A percentile compares a stretch with the other conserved stretches of the same genome.
These are phyloP conservation scores for Vandiemenella viatica DNA, from an alignment of 2,888 invertebrate genomes.

Conservation along the genomic window DNA sequence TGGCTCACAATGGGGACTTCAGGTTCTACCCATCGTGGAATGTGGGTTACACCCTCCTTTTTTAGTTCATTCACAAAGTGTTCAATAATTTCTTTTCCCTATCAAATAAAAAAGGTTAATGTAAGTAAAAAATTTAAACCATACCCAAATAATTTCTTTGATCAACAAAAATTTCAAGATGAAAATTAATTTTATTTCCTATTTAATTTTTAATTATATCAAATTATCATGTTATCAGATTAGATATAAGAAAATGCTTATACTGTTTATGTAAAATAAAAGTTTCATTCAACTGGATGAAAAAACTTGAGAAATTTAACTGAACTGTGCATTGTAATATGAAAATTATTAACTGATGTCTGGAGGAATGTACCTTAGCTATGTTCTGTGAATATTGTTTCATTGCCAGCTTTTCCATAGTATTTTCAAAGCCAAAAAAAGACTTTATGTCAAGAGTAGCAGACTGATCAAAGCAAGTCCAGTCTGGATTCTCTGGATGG, in stretches of 20 bases:
- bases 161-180: no score
- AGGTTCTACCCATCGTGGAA: conserved; percentile 42
- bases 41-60: conserved; percentile 53
- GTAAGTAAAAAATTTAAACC: neutral
- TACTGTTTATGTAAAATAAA: no score
- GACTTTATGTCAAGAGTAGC: conserved; percentile 85
- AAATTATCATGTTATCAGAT: no score
- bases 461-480: conserved; percentile 93
- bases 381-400: conserved; percentile 85
- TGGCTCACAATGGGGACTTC: conserved; percentile 18
- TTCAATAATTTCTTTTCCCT: conserved; percentile 91
- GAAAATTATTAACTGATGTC: neutral
- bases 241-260: no score
- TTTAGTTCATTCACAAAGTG: conserved; percentile 65
- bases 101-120: conserved; percentile 18
- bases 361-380: conserved; percentile 37
- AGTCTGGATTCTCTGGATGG: conserved; percentile 81
- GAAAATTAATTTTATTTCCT: no score
- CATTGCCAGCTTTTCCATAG: conserved; percentile 90
- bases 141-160: neutral
- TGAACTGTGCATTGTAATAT: neutral
- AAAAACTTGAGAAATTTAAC: neutral
- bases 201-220: no score
- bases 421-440: conserved; percentile 87
- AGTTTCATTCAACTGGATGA: no score